A percentile compares a stretch with the other conserved stretches of the same genome.
Evolutionary conservation across 2,888 invertebrate species (phyloP).

Genomic region (Cremastinae sp.): DNA sequence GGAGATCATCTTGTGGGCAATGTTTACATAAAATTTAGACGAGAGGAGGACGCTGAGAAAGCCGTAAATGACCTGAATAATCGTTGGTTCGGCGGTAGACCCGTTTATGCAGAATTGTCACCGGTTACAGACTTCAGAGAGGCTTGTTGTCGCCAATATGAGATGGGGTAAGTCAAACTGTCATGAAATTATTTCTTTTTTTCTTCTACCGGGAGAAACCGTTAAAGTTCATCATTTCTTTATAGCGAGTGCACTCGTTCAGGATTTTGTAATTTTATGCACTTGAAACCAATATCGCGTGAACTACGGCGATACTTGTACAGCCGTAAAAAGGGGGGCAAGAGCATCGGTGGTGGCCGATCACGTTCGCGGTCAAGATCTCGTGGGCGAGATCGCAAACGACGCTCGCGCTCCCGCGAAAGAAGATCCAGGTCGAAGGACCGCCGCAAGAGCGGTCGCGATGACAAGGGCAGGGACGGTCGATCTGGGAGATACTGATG

Average conservation of each 20-base stretch:
- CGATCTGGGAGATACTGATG: slow-evolving; percentile 81
- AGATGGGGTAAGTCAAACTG: slow-evolving; percentile 90
- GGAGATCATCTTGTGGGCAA: slow-evolving; percentile 99
- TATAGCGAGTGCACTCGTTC: slow-evolving; percentile 96
- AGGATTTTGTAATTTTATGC: slow-evolving; percentile 99
- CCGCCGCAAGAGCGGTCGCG: slow-evolving; percentile 77
- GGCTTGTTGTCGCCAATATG: slow-evolving; percentile 99
- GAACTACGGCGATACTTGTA: slow-evolving; percentile 93
- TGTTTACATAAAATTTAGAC: slow-evolving; percentile 99
- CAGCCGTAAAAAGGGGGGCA: slow-evolving; percentile 85
- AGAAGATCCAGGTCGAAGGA: slow-evolving; percentile 78
- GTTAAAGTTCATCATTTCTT: no score
- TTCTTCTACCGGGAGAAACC: no score
- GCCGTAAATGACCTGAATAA: slow-evolving; percentile 98
- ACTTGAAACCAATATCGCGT: slow-evolving; percentile 98
- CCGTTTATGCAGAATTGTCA: slow-evolving; percentile 98
- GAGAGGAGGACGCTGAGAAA: slow-evolving; percentile 99
- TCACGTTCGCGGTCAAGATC: slow-evolving; percentile 84
- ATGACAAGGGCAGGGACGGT: slow-evolving; percentile 79
- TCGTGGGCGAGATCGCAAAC: slow-evolving; percentile 81
- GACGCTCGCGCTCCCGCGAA: slow-evolving; percentile 79
- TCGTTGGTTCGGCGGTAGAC: slow-evolving; percentile 99
- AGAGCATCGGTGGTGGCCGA: slow-evolving; percentile 80
- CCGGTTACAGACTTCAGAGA: slow-evolving; percentile 99
- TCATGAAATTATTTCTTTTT: no score